phyloP scores from a whole-genome alignment of 2,113 vertebrate species.

The Acrocephalus kingi region DNA sequence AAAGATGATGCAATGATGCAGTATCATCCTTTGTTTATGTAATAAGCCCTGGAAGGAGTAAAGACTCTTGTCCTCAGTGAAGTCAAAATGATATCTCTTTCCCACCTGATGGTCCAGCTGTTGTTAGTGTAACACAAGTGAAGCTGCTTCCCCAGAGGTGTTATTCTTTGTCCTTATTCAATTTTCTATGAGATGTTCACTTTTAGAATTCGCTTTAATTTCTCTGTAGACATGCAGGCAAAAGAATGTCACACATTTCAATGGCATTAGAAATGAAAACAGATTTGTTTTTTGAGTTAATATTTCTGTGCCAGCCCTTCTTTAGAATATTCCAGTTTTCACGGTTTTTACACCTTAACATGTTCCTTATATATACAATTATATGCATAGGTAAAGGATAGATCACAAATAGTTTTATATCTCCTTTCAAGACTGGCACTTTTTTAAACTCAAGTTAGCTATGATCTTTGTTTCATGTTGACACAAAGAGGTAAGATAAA shows the following conservation, averaged over 20 bases:
- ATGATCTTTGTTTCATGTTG: not conserved
- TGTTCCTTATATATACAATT: not conserved
- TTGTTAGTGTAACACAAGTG: not conserved
- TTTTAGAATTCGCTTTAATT: not conserved
- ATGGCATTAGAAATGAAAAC: not conserved
- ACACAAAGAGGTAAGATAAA: not conserved
- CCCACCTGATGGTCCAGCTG: not conserved
- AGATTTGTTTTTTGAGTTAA: not conserved
- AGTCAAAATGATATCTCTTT: not conserved
- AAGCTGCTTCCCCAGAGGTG: not conserved
- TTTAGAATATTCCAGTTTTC: not conserved
- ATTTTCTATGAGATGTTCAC: not conserved
- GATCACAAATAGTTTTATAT: not conserved
- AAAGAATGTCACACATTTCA: not conserved
- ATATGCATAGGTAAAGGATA: not conserved
- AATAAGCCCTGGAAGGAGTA: not conserved
- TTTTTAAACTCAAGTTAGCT: not conserved
- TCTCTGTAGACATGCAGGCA: not conserved
- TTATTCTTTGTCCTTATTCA: not conserved
- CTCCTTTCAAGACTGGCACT: not conserved
- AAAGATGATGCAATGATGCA: not conserved
- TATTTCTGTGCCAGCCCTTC: not conserved
- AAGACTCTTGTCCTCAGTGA: not conserved
- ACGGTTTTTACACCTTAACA: not conserved
- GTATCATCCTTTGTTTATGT: not conserved